phyloP scores from a whole-genome alignment of 2,888 invertebrate species.

The Catocala fraxini region DNA sequence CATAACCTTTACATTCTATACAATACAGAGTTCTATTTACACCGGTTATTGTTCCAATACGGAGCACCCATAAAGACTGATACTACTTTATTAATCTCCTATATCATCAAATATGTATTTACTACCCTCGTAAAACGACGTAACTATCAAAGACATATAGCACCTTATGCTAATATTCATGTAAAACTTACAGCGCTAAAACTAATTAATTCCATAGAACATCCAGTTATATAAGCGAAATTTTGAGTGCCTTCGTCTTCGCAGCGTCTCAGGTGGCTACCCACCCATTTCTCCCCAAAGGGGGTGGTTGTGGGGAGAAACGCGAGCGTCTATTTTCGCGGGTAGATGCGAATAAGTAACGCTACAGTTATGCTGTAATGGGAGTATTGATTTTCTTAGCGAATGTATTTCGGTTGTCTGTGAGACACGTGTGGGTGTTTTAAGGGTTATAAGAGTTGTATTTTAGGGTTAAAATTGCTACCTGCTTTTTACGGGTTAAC shows the following conservation, averaged over 20 bases:
- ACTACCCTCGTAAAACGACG: conserved; percentile 16
- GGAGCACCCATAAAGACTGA: too few relatives aligned
- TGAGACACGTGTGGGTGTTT: background rate
- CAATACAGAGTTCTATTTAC: too few relatives aligned
- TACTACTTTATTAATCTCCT: too few relatives aligned
- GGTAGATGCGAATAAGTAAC: conserved; percentile 64
- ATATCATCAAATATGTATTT: background rate
- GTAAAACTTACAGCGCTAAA: conserved; percentile 61
- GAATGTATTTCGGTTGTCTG: conserved; percentile 20
- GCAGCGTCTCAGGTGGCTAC: conserved; percentile 70
- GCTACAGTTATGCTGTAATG: conserved; percentile 49
- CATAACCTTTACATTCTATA: too few relatives aligned
- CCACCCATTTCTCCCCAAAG: conserved; percentile 25
- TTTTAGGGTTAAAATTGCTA: background rate
- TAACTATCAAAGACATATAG: conserved; percentile 35
- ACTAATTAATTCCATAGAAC: conserved; percentile 66
- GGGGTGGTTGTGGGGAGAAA: conserved; percentile 31
- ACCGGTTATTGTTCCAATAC: too few relatives aligned
- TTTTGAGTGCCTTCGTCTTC: conserved; percentile 74
- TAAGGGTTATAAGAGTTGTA: background rate
- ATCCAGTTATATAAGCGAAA: conserved; percentile 68
- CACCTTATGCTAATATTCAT: conserved; percentile 52
- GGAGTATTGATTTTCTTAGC: conserved; percentile 54
- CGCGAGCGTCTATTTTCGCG: conserved; percentile 69
- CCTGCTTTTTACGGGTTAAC: too few relatives aligned